phyloP scores from a whole-genome alignment of 2,797 vertebrate species.

The Halcyon chelicuti region DNA sequence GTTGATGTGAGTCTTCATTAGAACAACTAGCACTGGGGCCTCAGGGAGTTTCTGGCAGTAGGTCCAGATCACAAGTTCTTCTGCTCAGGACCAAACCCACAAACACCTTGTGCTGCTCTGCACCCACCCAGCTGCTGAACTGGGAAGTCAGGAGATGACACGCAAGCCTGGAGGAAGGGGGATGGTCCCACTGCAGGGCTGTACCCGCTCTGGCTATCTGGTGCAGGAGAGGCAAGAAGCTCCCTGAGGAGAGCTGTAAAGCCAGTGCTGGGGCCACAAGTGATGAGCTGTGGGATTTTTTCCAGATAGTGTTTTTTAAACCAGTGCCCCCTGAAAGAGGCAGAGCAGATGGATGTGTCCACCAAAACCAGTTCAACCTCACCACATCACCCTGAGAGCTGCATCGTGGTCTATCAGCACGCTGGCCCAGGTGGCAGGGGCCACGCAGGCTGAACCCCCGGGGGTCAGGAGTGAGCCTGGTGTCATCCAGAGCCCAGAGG shows the following conservation, averaged over 20 bases:
- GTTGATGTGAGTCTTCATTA: not conserved
- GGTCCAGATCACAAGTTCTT: not conserved
- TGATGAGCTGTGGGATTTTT: not conserved
- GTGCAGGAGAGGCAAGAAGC: not conserved
- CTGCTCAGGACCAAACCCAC: not conserved
- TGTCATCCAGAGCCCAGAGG: not conserved
- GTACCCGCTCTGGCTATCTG: too few species aligned
- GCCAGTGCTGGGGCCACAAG: not conserved
- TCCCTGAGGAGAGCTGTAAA: not conserved
- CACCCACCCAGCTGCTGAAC: not conserved
- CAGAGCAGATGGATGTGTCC: not conserved
- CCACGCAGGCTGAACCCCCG: not conserved
- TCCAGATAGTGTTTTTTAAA: not conserved
- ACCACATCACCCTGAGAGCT: fast-evolving
- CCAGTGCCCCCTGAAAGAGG: not conserved
- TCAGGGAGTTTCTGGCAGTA: not conserved
- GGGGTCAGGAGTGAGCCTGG: not conserved
- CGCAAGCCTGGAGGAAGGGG: not conserved
- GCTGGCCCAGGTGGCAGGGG: not conserved
- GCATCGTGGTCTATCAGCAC: fast-evolving
- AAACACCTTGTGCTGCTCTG: not conserved
- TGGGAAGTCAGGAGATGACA: not conserved
- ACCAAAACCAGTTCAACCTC: not conserved
- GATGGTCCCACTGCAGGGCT: not conserved
- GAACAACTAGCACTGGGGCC: not conserved